Evolutionary conservation across 2,113 vertebrate genomes (phyloP).

Genomic region (Nothocercus nigrocapillus): DNA sequence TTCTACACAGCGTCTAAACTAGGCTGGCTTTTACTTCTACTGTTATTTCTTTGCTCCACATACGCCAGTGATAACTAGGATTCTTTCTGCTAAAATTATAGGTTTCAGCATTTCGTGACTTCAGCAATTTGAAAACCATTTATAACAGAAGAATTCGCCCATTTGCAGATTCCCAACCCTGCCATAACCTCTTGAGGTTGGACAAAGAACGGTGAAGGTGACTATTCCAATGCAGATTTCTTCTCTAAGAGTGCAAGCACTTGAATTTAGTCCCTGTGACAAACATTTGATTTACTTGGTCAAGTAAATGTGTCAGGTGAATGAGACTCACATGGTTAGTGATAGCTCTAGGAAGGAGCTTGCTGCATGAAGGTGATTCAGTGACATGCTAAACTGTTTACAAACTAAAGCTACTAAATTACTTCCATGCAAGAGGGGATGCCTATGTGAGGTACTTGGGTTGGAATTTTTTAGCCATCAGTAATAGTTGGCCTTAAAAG

Average conservation of each 20-base stretch:
- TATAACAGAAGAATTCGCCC: background rate
- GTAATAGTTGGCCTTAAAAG: background rate
- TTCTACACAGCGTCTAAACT: background rate
- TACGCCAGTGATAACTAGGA: background rate
- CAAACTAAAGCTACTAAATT: background rate
- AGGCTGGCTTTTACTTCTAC: background rate
- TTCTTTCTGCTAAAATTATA: background rate
- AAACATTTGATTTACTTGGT: background rate
- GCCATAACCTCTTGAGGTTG: background rate
- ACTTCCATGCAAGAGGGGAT: fast-evolving
- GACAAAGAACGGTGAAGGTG: background rate
- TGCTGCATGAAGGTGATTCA: background rate
- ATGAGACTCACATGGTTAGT: background rate
- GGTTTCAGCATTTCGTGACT: background rate
- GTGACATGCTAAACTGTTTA: background rate
- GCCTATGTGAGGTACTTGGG: background rate
- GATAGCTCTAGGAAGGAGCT: background rate
- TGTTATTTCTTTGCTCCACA: background rate
- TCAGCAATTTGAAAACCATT: background rate
- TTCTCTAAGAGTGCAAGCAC: background rate
- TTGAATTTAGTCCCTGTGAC: background rate
- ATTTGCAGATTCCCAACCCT: background rate
- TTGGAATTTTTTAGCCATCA: background rate
- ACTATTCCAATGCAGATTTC: background rate
- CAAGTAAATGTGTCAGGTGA: background rate